Conservation (phyloP, 1,140 invertebrate species). For the Caenorhabditis brenneri region DNA sequence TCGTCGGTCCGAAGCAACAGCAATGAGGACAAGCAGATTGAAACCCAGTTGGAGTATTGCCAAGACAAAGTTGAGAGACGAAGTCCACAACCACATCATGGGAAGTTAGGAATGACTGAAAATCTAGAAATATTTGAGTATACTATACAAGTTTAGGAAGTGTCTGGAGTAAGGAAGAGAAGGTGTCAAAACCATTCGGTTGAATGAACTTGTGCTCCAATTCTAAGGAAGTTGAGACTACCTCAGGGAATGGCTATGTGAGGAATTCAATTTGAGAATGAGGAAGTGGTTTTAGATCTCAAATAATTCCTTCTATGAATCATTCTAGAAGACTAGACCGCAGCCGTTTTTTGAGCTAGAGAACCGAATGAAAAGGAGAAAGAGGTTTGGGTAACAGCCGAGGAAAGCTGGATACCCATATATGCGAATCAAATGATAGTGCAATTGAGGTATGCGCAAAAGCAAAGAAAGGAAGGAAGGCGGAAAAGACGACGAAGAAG, state of each 20-base stretch:
- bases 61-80: slow-evolving; percentile 24
- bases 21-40: slow-evolving; percentile 30
- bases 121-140: neutral
- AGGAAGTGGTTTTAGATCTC: no score
- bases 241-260: neutral
- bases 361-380: neutral
- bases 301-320: neutral
- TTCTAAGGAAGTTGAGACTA: neutral
- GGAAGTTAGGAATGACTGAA: neutral
- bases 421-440: neutral
- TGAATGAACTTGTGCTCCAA: neutral
- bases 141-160: neutral
- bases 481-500: neutral
- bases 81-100: slow-evolving; percentile 41
- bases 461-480: neutral
- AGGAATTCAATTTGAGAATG: neutral
- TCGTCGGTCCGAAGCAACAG: slow-evolving; percentile 4
- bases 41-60: slow-evolving; percentile 34
- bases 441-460: neutral
- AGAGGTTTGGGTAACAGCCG: no score
- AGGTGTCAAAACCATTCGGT: neutral
- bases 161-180: neutral
- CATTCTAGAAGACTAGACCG: neutral
- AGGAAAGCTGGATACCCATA: no score
- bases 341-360: neutral